Evolutionary conservation across 35 echinoderm and acorn worm genomes (phyloP).

Genomic region (Lytechinus variegatus): DNA sequence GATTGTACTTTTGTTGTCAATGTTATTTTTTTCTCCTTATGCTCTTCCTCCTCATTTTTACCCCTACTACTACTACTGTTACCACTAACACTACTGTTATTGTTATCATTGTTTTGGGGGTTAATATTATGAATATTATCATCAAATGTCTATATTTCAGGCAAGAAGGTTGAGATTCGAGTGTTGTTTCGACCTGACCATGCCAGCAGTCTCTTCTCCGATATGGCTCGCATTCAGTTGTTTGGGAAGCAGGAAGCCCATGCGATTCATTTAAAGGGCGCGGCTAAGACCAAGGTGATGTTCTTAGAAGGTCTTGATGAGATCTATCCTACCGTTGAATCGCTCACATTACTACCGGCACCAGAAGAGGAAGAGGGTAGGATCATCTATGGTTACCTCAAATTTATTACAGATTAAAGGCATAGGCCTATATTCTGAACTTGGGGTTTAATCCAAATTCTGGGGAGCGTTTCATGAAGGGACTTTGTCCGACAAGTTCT

Average conservation of each 20-base stretch:
- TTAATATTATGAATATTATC: not conserved
- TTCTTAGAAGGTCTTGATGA: slow-evolving; percentile 84
- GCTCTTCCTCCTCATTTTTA: not conserved
- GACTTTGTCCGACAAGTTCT: no score
- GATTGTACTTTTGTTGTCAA: no score
- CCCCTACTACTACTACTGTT: not conserved
- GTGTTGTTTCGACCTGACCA: slow-evolving; percentile 95
- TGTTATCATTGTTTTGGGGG: no score
- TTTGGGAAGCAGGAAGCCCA: slow-evolving; percentile 90
- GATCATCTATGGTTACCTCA: not conserved
- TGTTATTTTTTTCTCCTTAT: no score
- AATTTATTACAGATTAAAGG: no score
- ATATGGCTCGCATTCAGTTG: slow-evolving; percentile 80
- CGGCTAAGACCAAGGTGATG: slow-evolving; percentile 89
- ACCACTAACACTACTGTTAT: no score
- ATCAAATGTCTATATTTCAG: slow-evolving; percentile 48
- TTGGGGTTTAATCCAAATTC: no score
- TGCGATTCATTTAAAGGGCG: slow-evolving; percentile 77
- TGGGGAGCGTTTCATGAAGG: no score
- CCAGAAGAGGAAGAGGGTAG: slow-evolving; percentile 78
- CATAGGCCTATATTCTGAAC: no score
- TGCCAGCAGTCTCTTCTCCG: slow-evolving; percentile 77
- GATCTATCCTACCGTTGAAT: slow-evolving; percentile 78
- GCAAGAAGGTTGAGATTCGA: slow-evolving; percentile 75
- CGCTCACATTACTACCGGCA: slow-evolving; percentile 60